Conservation (phyloP, 2,888 invertebrate species). For the Eurytoma californica region DNA sequence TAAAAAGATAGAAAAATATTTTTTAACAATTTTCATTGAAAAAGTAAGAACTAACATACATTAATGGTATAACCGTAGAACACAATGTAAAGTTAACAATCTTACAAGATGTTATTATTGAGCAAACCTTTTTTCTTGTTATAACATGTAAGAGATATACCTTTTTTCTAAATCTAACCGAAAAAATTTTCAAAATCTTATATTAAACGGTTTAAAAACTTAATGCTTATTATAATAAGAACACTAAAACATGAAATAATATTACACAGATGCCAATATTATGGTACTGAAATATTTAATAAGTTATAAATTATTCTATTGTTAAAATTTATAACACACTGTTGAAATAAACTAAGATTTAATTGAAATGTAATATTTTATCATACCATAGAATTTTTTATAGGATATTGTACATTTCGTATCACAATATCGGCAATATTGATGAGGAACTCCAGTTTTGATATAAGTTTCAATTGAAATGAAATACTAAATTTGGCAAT, state of each 20-base stretch:
- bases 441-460: not conserved
- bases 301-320: not conserved
- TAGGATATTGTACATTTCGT: not conserved
- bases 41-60: too few species aligned
- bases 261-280: not conserved
- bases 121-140: not conserved
- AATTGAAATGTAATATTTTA: not conserved
- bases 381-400: not conserved
- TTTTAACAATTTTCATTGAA: not conserved
- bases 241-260: not conserved
- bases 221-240: not conserved
- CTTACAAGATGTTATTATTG: too few species aligned
- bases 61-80: not conserved
- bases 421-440: constrained; percentile 2
- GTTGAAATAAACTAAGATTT: not conserved
- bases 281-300: not conserved
- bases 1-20: constrained; percentile 9
- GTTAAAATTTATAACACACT: not conserved
- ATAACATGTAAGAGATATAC: not conserved
- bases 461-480: not conserved
- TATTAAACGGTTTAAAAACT: not conserved
- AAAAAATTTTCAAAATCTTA: not conserved
- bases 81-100: not conserved
- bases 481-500: constrained; percentile 1
- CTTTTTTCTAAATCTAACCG: not conserved